phyloP scores from a whole-genome alignment of 1,140 invertebrate genomes.

The Sipha flava region DNA sequence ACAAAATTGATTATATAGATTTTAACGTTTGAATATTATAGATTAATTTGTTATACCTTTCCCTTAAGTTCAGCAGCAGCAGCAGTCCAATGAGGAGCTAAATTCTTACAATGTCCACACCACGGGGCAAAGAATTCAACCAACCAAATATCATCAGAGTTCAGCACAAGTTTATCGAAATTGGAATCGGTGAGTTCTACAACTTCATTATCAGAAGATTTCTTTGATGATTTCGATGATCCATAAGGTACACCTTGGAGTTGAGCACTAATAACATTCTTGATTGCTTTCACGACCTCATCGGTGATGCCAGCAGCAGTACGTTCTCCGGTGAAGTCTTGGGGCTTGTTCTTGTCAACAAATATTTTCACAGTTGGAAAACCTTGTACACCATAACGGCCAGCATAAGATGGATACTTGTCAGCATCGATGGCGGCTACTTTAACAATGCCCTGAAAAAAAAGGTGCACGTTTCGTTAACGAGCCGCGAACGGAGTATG shows the following conservation, averaged over 20 bases:
- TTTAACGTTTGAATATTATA: neutral
- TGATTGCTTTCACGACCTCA: conserved; percentile 62
- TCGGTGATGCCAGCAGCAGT: conserved; percentile 81
- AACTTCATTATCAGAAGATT: conserved; percentile 53
- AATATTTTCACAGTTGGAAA: conserved; percentile 98
- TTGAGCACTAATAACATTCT: conserved; percentile 58
- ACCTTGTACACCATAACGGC: conserved; percentile 74
- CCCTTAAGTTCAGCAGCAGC: conserved; percentile 92
- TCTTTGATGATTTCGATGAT: conserved; percentile 32
- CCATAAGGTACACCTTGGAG: conserved; percentile 50
- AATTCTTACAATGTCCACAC: conserved; percentile 77
- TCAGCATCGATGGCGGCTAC: conserved; percentile 90
- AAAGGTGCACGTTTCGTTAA: neutral
- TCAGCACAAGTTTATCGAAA: conserved; percentile 78
- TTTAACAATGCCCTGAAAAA: conserved; percentile 75
- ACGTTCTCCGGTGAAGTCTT: conserved; percentile 77
- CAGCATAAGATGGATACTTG: conserved; percentile 70
- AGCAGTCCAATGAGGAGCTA: conserved; percentile 70
- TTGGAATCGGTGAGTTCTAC: conserved; percentile 83
- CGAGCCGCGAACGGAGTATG: neutral
- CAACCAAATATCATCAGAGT: conserved; percentile 80
- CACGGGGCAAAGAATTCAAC: conserved; percentile 93
- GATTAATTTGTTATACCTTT: conserved; percentile 49
- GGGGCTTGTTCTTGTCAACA: conserved; percentile 74
- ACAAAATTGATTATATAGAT: neutral